Base-by-base conservation (phyloP, 2,113 vertebrate genomes). In the Syngnathoides biaculeatus region DNA sequence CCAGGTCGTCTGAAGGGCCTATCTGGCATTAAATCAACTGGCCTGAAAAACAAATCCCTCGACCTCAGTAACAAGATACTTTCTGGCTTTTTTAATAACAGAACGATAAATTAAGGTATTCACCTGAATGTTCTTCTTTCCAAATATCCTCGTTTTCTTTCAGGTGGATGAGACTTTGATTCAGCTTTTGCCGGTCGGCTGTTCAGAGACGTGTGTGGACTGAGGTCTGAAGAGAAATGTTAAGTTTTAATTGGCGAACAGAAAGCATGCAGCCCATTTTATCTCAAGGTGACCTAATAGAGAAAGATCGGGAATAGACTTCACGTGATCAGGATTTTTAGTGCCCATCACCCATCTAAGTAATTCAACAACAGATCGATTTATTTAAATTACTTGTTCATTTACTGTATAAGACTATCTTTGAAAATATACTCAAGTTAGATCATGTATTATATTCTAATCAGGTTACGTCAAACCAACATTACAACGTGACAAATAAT, bases 151-250 rank as follows among this genome's bases (percentile, higher is more conserved):
- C 68, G 80, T 74, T 68, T 91, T 57, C 73, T 69, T 5, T 82
- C 85, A 35, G 79, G 66, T 0, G 68, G 71, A 8, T n/a, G 26
- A 0, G 77, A 81, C 60, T 74, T 78, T 55, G 79, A 77, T 39
- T 86, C 65, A 11, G 72, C 69, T 53, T 75, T 89, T 15, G 84
- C 77, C 14, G 79, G 72, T 43, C 84, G 81, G 22, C 86, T 87
- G 64, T 72, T 81, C 1, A 48, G 24, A 43, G 8, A 82, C 85
- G 57, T 59, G 59, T 80, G 84, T 66, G 75, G 78, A 69, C 56
- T 74, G 38, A 35, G 71, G 19, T 88, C 83, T 86, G 63, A n/a
- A 9, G 2, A 10, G 15, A 1, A 17, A n/a, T 8, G 47, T 9
- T 30, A 26, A 50, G 42, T 8, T 48, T 26, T 24, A 53, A n/a